These are phyloP conservation scores for Holacanthella duospinosa DNA, from an alignment of 2,888 invertebrate species.

Conservation along the genomic window DNA sequence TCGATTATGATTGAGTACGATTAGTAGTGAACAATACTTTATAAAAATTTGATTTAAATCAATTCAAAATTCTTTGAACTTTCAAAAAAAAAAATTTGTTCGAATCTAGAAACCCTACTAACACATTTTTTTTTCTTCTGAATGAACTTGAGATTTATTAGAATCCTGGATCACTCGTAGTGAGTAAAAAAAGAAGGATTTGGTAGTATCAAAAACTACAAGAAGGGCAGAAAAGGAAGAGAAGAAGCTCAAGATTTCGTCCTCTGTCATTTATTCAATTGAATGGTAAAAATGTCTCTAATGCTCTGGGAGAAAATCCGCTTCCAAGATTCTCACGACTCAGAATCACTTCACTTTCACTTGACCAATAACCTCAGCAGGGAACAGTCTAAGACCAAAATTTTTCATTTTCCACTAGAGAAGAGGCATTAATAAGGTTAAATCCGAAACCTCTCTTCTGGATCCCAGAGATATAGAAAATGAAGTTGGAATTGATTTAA, in stretches of 20 bases:
- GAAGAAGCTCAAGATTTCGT: background rate
- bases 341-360: background rate
- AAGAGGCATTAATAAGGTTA: background rate
- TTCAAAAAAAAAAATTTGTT: too few relatives aligned
- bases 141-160: too few relatives aligned
- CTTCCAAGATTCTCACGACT: too few relatives aligned
- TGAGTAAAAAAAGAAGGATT: background rate
- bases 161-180: background rate
- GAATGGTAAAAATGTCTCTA: constrained; percentile 4
- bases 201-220: background rate
- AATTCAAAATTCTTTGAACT: too few relatives aligned
- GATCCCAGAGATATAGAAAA: background rate
- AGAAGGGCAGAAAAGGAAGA: background rate
- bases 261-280: constrained; percentile 3
- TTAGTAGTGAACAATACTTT: too few relatives aligned
- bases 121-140: too few relatives aligned
- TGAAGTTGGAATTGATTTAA: background rate
- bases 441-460: background rate
- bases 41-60: too few relatives aligned
- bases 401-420: background rate
- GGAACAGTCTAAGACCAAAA: too few relatives aligned
- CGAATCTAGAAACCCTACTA: too few relatives aligned
- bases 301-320: background rate
- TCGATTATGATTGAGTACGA: too few relatives aligned
- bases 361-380: too few relatives aligned